Conservation (phyloP, 2,113 vertebrate genomes). For the Coryphaenoides rupestris region DNA sequence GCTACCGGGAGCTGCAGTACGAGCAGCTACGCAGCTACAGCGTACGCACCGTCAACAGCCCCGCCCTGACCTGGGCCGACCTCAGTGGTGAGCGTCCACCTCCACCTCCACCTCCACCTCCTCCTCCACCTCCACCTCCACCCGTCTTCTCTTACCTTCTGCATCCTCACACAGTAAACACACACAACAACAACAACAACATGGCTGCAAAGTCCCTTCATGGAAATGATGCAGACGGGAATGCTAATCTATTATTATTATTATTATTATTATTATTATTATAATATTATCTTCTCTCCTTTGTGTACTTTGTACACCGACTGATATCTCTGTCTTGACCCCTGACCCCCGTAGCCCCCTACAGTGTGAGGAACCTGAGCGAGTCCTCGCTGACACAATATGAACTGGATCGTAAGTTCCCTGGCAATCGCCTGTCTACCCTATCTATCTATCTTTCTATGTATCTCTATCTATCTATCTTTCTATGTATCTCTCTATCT, state of each 20-base stretch:
- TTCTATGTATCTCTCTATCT: too few species aligned
- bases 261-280: too few species aligned
- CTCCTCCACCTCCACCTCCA: not conserved
- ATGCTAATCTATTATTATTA: constrained; percentile 7
- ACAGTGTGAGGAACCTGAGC: constrained; percentile 88
- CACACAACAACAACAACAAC: too few species aligned
- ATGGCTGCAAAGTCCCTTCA: too few species aligned
- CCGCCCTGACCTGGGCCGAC: constrained; percentile 79
- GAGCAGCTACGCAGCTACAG: constrained; percentile 81
- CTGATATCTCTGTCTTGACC: not conserved
- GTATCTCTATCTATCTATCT: too few species aligned
- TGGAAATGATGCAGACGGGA: not conserved
- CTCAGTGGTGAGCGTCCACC: constrained; percentile 84
- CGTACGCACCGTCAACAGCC: constrained; percentile 75
- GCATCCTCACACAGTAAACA: too few species aligned
- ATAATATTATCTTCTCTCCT: not conserved
- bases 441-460: constrained; percentile 3
- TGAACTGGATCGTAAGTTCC: constrained; percentile 94
- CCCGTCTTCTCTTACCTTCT: too few species aligned
- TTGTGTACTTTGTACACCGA: not conserved
- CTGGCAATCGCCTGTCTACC: not conserved
- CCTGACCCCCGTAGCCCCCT: constrained; percentile 73
- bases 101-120: not conserved
- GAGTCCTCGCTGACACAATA: constrained; percentile 93
- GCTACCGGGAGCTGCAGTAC: constrained; percentile 85